Percentiles rank a stretch among this genome's conserved stretches.
Evolutionary conservation across 30 jellyfish, hydroid and myxozoan species (phyloP).

Genomic region (Aurelia sp.): DNA sequence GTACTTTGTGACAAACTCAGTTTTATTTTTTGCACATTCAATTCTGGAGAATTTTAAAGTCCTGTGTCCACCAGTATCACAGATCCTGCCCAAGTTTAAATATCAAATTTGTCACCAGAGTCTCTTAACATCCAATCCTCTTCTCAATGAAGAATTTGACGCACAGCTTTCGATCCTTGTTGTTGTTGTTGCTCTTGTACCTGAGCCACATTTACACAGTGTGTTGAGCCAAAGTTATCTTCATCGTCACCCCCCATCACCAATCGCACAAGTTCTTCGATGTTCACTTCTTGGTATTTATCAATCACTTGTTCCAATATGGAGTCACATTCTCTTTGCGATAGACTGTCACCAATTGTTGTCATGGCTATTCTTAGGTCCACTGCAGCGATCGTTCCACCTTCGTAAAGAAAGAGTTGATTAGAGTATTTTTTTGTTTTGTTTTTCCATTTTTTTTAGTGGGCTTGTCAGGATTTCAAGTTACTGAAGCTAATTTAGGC

Average conservation of each 20-base stretch:
- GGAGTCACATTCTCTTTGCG: conserved; percentile 27
- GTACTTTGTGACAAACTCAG: too few relatives aligned
- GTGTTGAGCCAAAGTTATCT: background rate
- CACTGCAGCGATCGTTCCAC: conserved; percentile 22
- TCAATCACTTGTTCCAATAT: conserved; percentile 34
- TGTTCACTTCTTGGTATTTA: conserved; percentile 15
- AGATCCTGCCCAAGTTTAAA: too few relatives aligned
- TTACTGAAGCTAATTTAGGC: too few relatives aligned
- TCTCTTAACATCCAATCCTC: too few relatives aligned
- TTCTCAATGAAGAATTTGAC: conserved; percentile 1
- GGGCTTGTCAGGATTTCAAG: too few relatives aligned
- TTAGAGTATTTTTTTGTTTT: too few relatives aligned
- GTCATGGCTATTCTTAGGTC: conserved; percentile 51
- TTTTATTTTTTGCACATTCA: too few relatives aligned
- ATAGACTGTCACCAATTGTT: conserved; percentile 48
- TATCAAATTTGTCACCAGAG: too few relatives aligned
- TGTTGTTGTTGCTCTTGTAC: background rate
- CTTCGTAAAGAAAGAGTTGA: background rate
- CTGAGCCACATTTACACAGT: background rate
- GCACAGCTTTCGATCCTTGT: conserved; percentile 17
- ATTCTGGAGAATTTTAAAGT: too few relatives aligned
- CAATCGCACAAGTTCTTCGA: conserved; percentile 41
- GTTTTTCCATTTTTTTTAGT: too few relatives aligned
- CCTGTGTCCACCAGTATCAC: too few relatives aligned
- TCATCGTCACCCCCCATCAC: conserved; percentile 32